Base-by-base conservation (phyloP, 2,113 vertebrate species). In the Riparia riparia region DNA sequence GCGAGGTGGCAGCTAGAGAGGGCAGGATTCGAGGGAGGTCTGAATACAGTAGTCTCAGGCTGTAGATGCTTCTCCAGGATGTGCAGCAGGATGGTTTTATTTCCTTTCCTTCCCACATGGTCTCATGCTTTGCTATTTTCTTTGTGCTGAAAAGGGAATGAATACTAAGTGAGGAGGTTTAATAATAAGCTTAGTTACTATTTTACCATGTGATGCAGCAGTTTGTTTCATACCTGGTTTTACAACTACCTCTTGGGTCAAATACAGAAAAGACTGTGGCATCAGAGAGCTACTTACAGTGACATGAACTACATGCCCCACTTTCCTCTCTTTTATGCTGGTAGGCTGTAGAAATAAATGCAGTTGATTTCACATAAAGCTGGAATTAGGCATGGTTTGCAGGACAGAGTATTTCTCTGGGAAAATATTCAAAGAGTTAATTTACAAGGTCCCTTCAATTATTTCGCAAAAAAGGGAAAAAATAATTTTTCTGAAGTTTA, bases 11-110 rank as follows among this genome's bases (percentile, higher is more conserved):
- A 96, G 96, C 93, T 76, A 80, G 16, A 77, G 90, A 90, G 85
- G 82, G 73, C 69, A 79, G 95, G 92, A 95, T 96, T 97, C 56
- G 7, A 65, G 97, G 98, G 98, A 97, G 97, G 98, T 97, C 98
- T 78, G 60, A 82, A 91, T 85, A 49, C 47, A 6, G 44, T 37
- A 7, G 34, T 37, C 65, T 87, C 57, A n/a, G 44, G 66, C 92
- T 83, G 92, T 44, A 78, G 91, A 63, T 80, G 71, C 82, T 63
- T 90, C 86, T 72, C 65, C 50, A 61, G 41, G 86, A 76, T 49
- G 68, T 39, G 44, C 81, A 74, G 32, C 53, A 71, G 69, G 78
- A 83, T 82, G 85, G 21, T 78, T 88, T 86, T 57, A 42, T 95
- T 94, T 79, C 82, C 68, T 90, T 91, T 81, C 19, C 65, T 92